Base-by-base conservation (phyloP, 2,888 invertebrate species). In the Drosophila siamana region DNA sequence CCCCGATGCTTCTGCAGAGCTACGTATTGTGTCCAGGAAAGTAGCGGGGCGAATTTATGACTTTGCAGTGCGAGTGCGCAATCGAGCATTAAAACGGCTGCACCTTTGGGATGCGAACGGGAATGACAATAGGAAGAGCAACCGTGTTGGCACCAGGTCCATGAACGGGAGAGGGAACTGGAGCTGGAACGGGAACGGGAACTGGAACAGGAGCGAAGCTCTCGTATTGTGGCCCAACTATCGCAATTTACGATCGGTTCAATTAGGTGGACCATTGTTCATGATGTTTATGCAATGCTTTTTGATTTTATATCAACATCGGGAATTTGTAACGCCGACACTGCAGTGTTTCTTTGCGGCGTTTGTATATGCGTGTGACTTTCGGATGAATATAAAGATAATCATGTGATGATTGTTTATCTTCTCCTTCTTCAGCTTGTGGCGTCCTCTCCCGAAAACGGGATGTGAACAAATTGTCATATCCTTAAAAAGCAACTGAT, bases 251-350 rank as follows among this genome's bases (percentile, higher is more conserved):
- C 83, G 88, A 84, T 74, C 88, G 56, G 70, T 80, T 77, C 83
- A 80, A 80, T 86, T 82, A 80, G 83, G 80, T 71, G 78, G 83
- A 78, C 87, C 81, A 88, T 85, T 87, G 82, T 83, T 77, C 79
- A 61, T 61, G 68, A 71, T 66, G 79, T 88, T 83, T 86, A 82
- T 88, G 83, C 83, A 79, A 83, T 81, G 55, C 59, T 64, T 52
- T 57, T 63, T 78, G 85, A 69, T 80, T 81, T 78, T 82, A 69
- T 81, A 70, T 80, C 84, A 81, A 68, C 84, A 74, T 57, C 80
- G 65, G 74, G 64, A 69, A 65, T 83, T 83, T 80, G 80, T 69
- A 69, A 62, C 67, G 66, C 76, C 56, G 61, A 52, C 30, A 62
- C 62, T 48, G 67, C 61, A 41, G 51, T 66, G 67, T 79, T 78